Base-by-base conservation (phyloP, 2,888 invertebrate genomes). In the Yponomeuta malinellus region DNA sequence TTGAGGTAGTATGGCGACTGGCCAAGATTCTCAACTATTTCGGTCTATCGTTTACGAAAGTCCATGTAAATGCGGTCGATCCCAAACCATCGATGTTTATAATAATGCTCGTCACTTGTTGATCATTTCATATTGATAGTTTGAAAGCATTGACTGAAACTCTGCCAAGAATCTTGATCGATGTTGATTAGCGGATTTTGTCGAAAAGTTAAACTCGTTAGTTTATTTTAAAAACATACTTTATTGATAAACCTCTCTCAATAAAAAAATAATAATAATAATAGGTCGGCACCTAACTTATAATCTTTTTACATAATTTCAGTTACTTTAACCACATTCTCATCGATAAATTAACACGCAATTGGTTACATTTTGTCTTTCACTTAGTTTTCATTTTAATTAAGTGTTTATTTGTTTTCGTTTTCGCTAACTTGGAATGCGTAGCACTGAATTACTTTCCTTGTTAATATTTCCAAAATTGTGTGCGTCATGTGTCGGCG, bases 11-110 rank as follows among this genome's bases (percentile, higher is more conserved):
- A 65, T 65, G 65, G 73, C 72, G 52, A 72, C 31, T 4, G 9
- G 15, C 73, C 1, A 78, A 78, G 43, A 74, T 79, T 5, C 87
- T 81, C 71, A 76, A 76, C 0, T 80, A 81, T 81, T 79, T 79
- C 76, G 69, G 76, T 72, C 72, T 74, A 71, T 75, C 74, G 77
- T 74, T 79, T 78, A 74, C 72, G 68, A 73, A 65, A 66, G 71
- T 63, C 65, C 31, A 65, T 65, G 52, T 59, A 3, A 59, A 59
- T 59, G 52, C 12, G 52, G 6, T 59, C 52, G 12, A 12, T 15
- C 52, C 15, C 6, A 15, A 4, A 15, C 15, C 15, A 59, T 59
- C 52, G 52, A 15, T 59, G 52, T 59, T 59, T 59, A 59, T 59
- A 15, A 43, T 43, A 43, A 43, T 6, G 43, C 43, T 43, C 33